Base-by-base conservation (phyloP, 2,888 invertebrate species). In the Cyclophora albipunctata region DNA sequence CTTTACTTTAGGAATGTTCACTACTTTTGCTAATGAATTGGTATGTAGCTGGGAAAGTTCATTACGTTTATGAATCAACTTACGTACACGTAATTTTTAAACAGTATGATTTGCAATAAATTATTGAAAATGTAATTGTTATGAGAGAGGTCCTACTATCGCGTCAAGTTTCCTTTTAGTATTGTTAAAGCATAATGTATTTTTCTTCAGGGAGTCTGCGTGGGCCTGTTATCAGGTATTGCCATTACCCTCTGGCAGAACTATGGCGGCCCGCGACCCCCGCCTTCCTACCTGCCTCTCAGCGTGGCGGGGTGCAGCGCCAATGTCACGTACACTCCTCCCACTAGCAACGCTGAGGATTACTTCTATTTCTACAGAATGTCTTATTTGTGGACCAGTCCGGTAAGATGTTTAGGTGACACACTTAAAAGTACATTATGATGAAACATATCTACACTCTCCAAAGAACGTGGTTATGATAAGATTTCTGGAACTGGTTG, bases 1-100 rank as follows among this genome's bases (percentile, higher is more conserved):
- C 1, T 97, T 97, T 72, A 93, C 95, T 0, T 82, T 96, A 34
- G 97, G 97, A 60, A 96, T 97, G 94, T 92, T 93, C 59, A 92
- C 93, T 42, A 91, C 93, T 7, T 89, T 81, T 48, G 92, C 93
- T 3, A 95, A 93, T 71, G 91, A 96, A 78, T 88, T 81, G 75
- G 93, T 93, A 69, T 81, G 81, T 71, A 20, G 20, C 20, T 20
- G 20, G 20, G 20, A 20, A 40, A 3, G 40, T 40, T 40, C 40
- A 40, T 7, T 40, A 3, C 40, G 20, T 20, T 20, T 20, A 40
- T 5, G 40, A 40, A 40, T n/a, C 40, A 5, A 20, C 20, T 20
- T 20, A 20, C 20, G 20, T 20, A 20, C 20, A 20, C 20, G 20
- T 20, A 20, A 20, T 20, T 20, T 7, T 7, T 7, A 7, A n/a